Evolutionary conservation across 1,140 invertebrate genomes (phyloP).

Genomic region (Trissolcus basalis): DNA sequence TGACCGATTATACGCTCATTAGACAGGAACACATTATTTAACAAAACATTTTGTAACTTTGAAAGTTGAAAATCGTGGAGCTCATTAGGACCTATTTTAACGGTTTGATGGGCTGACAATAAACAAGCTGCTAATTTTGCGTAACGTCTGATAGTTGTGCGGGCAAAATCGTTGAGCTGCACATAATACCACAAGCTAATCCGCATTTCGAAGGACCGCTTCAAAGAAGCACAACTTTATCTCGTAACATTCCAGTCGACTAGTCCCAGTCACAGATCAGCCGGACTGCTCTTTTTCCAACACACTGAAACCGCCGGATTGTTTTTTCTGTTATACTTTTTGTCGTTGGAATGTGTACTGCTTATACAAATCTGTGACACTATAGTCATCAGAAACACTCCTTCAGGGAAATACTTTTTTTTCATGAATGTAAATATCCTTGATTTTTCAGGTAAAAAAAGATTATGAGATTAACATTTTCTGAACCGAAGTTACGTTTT

Average conservation of each 20-base stretch:
- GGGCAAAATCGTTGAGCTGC: slow-evolving; percentile 22
- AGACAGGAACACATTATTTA: background rate
- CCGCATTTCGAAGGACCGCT: slow-evolving; percentile 47
- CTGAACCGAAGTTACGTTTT: background rate
- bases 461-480: background rate
- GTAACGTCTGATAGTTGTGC: slow-evolving; percentile 30
- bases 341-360: slow-evolving; percentile 10
- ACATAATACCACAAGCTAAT: slow-evolving; percentile 50
- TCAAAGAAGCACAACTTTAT: slow-evolving; percentile 48
- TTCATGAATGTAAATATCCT: no score
- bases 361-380: slow-evolving; percentile 1
- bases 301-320: slow-evolving; percentile 56
- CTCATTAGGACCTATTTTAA: slow-evolving; percentile 12
- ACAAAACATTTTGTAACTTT: slow-evolving; percentile 18
- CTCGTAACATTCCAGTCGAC: slow-evolving; percentile 52
- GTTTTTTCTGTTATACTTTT: slow-evolving; percentile 34
- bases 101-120: slow-evolving; percentile 20
- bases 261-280: slow-evolving; percentile 35
- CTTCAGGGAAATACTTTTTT: slow-evolving; percentile 12
- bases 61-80: slow-evolving; percentile 3
- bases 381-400: slow-evolving; percentile 20
- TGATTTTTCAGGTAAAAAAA: background rate
- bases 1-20: background rate
- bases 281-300: slow-evolving; percentile 35
- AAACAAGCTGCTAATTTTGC: slow-evolving; percentile 34